Conservation (phyloP, 2,888 invertebrate genomes). For the Amiota minor region DNA sequence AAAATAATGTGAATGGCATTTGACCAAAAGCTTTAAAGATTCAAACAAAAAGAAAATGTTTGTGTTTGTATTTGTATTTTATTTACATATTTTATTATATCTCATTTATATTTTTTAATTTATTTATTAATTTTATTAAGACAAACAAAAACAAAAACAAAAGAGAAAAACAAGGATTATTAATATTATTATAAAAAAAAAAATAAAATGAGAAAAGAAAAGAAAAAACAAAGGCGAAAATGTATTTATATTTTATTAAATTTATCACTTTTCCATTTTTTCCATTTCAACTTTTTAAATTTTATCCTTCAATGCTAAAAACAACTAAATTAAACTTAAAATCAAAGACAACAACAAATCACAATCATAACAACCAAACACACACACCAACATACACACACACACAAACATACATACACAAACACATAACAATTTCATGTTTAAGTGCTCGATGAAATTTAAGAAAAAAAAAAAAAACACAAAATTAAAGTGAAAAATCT, state of each 20-base stretch:
- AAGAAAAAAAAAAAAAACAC: conserved; percentile 41
- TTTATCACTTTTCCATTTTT: neutral
- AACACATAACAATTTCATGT: conserved; percentile 51
- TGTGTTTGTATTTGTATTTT: too few species aligned
- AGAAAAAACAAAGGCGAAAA: conserved; percentile 18
- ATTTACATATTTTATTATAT: too few species aligned
- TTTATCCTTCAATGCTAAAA: neutral
- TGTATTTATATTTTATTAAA: conserved; percentile 20
- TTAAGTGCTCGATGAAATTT: conserved; percentile 63
- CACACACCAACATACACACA: conserved; percentile 13
- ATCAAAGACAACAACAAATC: neutral
- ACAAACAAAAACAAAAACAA: neutral
- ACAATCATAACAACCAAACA: neutral
- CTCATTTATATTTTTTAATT: too few species aligned
- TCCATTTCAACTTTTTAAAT: conserved; percentile 7
- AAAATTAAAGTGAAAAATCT: conserved; percentile 46
- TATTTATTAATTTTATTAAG: too few species aligned
- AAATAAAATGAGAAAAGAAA: conserved; percentile 2
- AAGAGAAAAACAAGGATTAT: neutral
- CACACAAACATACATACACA: conserved; percentile 9
- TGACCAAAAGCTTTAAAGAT: neutral
- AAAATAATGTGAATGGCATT: neutral
- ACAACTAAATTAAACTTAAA: neutral
- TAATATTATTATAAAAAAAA: neutral
- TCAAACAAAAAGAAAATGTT: too few species aligned